Base-by-base conservation (phyloP, 1,140 invertebrate species). In the Apis dorsata region DNA sequence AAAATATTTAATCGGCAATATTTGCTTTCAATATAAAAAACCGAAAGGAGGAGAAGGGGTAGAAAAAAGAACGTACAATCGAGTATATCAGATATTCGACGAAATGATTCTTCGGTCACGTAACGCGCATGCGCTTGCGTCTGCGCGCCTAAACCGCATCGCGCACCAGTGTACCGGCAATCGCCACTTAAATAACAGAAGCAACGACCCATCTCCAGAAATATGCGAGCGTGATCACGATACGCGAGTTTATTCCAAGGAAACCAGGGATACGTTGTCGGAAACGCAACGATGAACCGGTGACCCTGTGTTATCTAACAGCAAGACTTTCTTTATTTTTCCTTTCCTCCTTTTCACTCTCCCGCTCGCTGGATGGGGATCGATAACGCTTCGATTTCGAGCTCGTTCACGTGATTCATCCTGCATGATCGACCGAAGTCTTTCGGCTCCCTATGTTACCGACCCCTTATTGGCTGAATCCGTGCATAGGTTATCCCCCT, bases 201-300 rank as follows among this genome's bases (percentile, higher is more conserved):
- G 63, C 28, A 77, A 62, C 65, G 65, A 70, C 28, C 49, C 73
- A 53, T 53, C 28, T 82, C 9, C 49, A 70, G 63, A 57, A 76
- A 76, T 74, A 66, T 74, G 59, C 70, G 62, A 74, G 62, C 60
- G 60, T 63, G 28, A 81, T 12, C 62, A 19, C 17, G 69, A 79
- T 60, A n/a, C 28, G 24, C 68, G 17, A 34, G 28, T 21, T 73
- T 75, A 51, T 75, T 51, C 49, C 80, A 57, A 24, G 55, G 44
- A 28, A 77, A 62, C 15, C 53, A 24, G 70, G 70, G 53, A 55
- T 65, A 15, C 28, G 75, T 85, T 60, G 75, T 79, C 81, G 78
- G 77, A 87, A 85, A 77, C 34, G 68, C 80, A 79, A 85, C 57
- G 78, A 88, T 88, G 86, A 86, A 84, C 86, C 77, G 77, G 59